Evolutionary conservation across 2,113 vertebrate species (phyloP), one percentile per base, ranked within the genome.

Genomic region (Cervus canadensis): DNA sequence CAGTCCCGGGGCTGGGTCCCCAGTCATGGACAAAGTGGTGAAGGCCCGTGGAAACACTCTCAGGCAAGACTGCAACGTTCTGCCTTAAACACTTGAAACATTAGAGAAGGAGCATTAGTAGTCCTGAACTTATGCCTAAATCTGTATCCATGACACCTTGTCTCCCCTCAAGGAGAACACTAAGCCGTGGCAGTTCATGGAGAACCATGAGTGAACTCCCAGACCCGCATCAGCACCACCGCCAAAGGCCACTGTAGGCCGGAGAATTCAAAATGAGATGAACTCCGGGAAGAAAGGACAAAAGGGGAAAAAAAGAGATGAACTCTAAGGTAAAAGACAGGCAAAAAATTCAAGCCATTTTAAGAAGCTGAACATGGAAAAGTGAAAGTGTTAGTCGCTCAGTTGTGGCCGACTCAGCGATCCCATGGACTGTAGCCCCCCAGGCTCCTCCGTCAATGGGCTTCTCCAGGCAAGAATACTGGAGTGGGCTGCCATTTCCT

Each of bases 51-150:
- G 23, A 2, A 36, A 5, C 26, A 4, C 1, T 2, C n/a, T 33
- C 25, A 2, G 36, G 0, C 25, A 2, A 30, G 0, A 7, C 21
- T 2, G n/a, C 19, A 2, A 1, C 2, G 6, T 8, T 54, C 88
- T 52, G 16, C 13, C 1, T 13, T 25, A 4, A 10, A 56, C 86
- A 25, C 52, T 0, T 4, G 59, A 43, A 3, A 52, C 33, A n/a
- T 19, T 15, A 16, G 19, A 19, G 57, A 40, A 21, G 36, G 2
- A 1, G 0, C 45, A 4, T 15, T 1, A 54, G 36, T 1, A 12
- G 56, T 54, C 52, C 28, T 54, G 54, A 84, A 67, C 52, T 23
- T 12, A 71, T 17, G 15, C 17, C 52, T 64, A 4, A 28, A 30
- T 57, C 2, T 84, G 28, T 12, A 52, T 79, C 85, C 30, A 13